Conservation (phyloP, 37 sponge, comb jelly and placozoan species). For the Ephydatia muelleri region DNA sequence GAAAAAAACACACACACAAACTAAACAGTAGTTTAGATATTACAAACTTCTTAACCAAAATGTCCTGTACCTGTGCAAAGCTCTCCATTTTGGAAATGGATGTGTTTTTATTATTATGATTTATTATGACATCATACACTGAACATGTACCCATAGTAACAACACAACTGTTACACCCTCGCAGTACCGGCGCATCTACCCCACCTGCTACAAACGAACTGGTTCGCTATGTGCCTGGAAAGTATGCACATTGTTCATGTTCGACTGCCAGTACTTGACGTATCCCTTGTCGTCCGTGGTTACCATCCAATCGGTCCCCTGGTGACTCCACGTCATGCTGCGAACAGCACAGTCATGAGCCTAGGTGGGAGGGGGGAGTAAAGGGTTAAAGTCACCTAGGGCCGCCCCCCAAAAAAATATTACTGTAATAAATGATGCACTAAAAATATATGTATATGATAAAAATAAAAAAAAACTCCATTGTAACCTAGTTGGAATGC, state of each 20-base stretch:
- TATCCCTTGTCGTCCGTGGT: slow-evolving; percentile 89
- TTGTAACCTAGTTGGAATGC: too few relatives aligned
- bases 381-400: neutral
- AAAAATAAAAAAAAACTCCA: too few relatives aligned
- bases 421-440: too few relatives aligned
- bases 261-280: slow-evolving; percentile 98
- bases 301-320: slow-evolving; percentile 85
- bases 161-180: neutral
- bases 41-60: too few relatives aligned
- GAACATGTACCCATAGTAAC: neutral
- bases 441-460: too few relatives aligned
- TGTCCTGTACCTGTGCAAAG: too few relatives aligned
- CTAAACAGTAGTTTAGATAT: too few relatives aligned
- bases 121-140: slow-evolving; percentile 5
- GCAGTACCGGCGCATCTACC: neutral
- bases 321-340: slow-evolving; percentile 90
- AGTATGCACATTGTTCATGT: slow-evolving; percentile 95
- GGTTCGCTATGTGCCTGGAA: slow-evolving; percentile 97
- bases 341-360: slow-evolving; percentile 93
- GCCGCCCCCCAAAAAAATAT: too few relatives aligned
- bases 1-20: too few relatives aligned
- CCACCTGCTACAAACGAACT: slow-evolving; percentile 83
- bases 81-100: too few relatives aligned
- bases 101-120: too few relatives aligned
- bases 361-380: slow-evolving; percentile 25